phyloP scores from a whole-genome alignment of 2,888 invertebrate genomes.

The Siphonodentalium dalli region DNA sequence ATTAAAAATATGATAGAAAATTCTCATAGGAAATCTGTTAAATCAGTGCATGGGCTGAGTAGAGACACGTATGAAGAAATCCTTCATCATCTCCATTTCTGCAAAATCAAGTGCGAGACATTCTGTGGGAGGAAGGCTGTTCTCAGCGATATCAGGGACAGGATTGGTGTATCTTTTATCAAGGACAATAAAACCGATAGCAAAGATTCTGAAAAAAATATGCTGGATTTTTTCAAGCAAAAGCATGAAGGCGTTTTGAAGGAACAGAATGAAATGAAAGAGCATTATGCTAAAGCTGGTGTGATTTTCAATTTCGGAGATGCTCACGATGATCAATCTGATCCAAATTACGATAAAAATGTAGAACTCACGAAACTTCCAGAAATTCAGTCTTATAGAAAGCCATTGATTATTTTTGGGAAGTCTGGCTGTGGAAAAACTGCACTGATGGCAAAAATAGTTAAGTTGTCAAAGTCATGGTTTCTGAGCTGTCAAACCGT shows the following conservation, averaged over 20 bases:
- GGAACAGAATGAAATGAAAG: background rate
- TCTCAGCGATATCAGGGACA: constrained; percentile 24
- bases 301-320: constrained; percentile 18
- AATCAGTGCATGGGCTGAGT: background rate
- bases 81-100: constrained; percentile 40
- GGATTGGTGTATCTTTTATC: constrained; percentile 9
- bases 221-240: background rate
- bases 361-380: constrained; percentile 21
- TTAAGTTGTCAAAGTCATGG: constrained; percentile 35
- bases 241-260: constrained; percentile 4
- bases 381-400: constrained; percentile 21
- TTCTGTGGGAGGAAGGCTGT: constrained; percentile 42
- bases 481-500: constrained; percentile 36
- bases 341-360: constrained; percentile 29
- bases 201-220: background rate
- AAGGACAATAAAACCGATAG: constrained; percentile 1
- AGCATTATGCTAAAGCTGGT: background rate
- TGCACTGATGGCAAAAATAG: constrained; percentile 46
- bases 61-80: constrained; percentile 40
- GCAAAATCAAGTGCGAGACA: constrained; percentile 27
- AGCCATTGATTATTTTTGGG: constrained; percentile 45
- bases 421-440: constrained; percentile 55
- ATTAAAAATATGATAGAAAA: constrained; percentile 39
- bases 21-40: constrained; percentile 12
- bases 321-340: constrained; percentile 28